phyloP scores from a whole-genome alignment of 2,888 invertebrate genomes.

The Kryphioiulus occultus region DNA sequence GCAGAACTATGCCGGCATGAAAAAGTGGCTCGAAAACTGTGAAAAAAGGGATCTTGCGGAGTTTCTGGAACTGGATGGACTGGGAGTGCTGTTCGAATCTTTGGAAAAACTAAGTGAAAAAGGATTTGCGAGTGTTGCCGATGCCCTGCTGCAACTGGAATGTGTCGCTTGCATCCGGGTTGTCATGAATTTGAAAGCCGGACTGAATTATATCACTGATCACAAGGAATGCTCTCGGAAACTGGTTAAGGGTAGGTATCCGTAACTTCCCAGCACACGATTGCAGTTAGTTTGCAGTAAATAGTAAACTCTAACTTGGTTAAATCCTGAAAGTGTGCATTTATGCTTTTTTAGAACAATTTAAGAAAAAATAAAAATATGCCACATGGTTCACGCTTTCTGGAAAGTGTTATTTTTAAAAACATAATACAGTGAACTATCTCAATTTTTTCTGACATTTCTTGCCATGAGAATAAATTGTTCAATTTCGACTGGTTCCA shows the following conservation, averaged over 20 bases:
- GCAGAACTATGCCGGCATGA: constrained; percentile 59
- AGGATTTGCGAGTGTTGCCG: constrained; percentile 60
- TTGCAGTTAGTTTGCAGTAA: too few species aligned
- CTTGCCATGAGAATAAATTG: too few species aligned
- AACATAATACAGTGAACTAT: too few species aligned
- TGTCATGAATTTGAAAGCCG: constrained; percentile 63
- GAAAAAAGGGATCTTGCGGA: constrained; percentile 63
- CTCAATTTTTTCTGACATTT: too few species aligned
- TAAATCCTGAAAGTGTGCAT: too few species aligned
- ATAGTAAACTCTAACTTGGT: too few species aligned
- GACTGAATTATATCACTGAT: constrained; percentile 62
- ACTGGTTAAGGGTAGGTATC: constrained; percentile 62
- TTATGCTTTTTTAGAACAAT: too few species aligned
- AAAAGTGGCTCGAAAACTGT: constrained; percentile 58
- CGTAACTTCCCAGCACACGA: too few species aligned
- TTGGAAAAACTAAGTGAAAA: constrained; percentile 60
- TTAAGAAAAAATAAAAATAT: too few species aligned
- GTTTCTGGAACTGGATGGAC: constrained; percentile 63
- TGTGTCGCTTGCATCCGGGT: constrained; percentile 64
- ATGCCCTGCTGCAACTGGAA: constrained; percentile 64
- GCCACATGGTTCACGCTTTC: too few species aligned
- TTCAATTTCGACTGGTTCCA: too few species aligned
- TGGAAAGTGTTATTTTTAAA: too few species aligned
- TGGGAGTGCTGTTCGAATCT: constrained; percentile 63
- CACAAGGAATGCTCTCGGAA: constrained; percentile 61